Percentiles rank a stretch among this genome's conserved stretches.
phyloP scores from a whole-genome alignment of 2,888 invertebrate genomes.

The Rhamphomyia laevipes region DNA sequence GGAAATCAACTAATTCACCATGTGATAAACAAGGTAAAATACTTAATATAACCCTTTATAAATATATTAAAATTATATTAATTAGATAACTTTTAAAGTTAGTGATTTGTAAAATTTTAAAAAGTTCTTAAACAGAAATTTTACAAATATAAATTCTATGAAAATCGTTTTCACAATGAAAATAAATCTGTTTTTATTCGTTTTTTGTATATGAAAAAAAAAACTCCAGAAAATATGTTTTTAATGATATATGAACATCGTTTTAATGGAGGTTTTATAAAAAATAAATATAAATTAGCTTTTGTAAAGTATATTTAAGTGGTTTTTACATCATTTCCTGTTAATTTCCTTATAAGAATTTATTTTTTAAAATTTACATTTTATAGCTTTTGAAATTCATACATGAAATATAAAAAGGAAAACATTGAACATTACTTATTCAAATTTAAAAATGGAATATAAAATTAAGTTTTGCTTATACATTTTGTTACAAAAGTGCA shows the following conservation, averaged over 20 bases:
- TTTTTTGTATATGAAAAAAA: neutral
- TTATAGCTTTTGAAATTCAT: no score
- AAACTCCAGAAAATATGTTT: neutral
- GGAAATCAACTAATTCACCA: conserved; percentile 56
- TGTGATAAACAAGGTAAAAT: conserved; percentile 39
- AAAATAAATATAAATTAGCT: neutral
- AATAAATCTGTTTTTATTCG: neutral
- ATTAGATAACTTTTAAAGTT: neutral
- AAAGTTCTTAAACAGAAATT: neutral
- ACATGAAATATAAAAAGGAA: no score
- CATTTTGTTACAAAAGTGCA: no score
- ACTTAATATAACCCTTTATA: neutral
- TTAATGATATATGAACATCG: no score
- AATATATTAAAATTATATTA: neutral
- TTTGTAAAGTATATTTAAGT: neutral
- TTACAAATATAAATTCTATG: neutral
- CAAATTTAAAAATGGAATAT: no score
- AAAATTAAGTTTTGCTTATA: no score
- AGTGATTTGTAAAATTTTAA: no score
- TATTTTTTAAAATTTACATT: no score
- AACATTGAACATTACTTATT: no score
- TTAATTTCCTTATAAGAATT: no score
- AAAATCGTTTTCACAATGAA: neutral
- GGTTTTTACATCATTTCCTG: no score
- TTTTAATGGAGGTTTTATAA: no score